Base-by-base conservation (phyloP, 2,888 invertebrate species). In the Lapara coniferarum region DNA sequence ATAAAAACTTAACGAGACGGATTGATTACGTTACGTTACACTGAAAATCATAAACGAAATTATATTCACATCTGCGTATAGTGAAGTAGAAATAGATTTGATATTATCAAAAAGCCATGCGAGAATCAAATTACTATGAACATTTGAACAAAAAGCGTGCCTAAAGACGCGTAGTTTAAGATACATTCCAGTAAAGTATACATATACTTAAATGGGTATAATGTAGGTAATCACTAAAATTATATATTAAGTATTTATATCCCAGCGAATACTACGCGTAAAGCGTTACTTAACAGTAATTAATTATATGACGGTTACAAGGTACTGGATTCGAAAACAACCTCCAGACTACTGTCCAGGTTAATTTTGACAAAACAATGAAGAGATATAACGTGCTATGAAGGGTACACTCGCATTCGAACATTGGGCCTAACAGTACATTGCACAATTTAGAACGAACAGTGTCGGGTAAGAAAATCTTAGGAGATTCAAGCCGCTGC, bases 211-310 rank as follows among this genome's bases (percentile, higher is more conserved):
- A 90, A 83, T 88, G 91, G 92, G 89, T 92, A 92, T 79, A 91
- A 88, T 91, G 90, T 91, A 85, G 86, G 87, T 90, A 88, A 83
- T 82, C 85, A 91, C 91, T 92, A 92, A 91, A 92, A 93, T 91
- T 91, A 93, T 92, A 92, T 74, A 89, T 89, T 91, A 91, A 90
- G 87, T 90, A 80, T 81, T 86, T 82, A 87, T 86, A 89, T 84
- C 81, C 88, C 91, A 91, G 93, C 92, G 72, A 86, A 85, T 87
- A 89, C 93, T 93, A 93, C 91, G 91, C 93, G 77, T 88, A 72
- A 93, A 92, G 93, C 93, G 87, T 88, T 90, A 91, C 90, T 92
- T 92, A 92, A 90, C 78, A 88, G 89, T 90, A 89, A 89, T 87
- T 86, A 73, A 87, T 86, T 87, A 89, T 86, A 87, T 83, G 85